Evolutionary conservation across 2,797 vertebrate species (phyloP), one percentile per base, ranked within the genome.

Genomic region (Crocodylus rhombifer): DNA sequence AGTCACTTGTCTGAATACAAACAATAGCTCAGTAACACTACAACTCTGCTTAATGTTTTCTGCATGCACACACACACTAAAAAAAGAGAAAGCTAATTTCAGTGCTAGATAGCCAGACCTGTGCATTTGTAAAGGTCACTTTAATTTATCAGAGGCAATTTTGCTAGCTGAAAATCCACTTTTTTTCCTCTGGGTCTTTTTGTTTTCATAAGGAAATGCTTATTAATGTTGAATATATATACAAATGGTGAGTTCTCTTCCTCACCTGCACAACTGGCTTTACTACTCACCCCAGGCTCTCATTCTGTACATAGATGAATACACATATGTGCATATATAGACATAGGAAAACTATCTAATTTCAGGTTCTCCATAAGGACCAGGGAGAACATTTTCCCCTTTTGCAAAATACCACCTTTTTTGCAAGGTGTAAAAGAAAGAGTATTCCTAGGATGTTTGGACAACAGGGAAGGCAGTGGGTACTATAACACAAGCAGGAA

Each of bases 41-140:
- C 61, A 84, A 7, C 61, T 56, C 84, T 94, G 79, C 55, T 60
- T 15, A 1, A 87, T 56, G 7, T 3, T 56, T 64, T 85, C 84
- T 86, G 82, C 36, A 1, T 23, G 5, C 42, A 75, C 2, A 79
- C 64, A 94, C 61, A 83, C 2, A 9, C 28, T 1, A 83, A 83
- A 87, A 51, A 91, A 94, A 64, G 0, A 94, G 81, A 85, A 93
- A 81, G 0, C 63, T 51, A 81, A 11, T 62, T 75, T 42, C 2
- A 12, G 36, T 80, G 95, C 93, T 93, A 96, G 90, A 83, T 51
- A 51, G 42, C 79, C 79, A 92, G 83, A 81, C 2, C 14, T 73
- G 1, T 71, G 65, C 82, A n/a, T 36, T 94, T 90, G 87, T 79
- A 96, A 96, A 95, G 94, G 92, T 96, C 91, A 96, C 71, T 81